Evolutionary conservation across 2,797 vertebrate species (phyloP).

Genomic region (Hybognathus amarus): DNA sequence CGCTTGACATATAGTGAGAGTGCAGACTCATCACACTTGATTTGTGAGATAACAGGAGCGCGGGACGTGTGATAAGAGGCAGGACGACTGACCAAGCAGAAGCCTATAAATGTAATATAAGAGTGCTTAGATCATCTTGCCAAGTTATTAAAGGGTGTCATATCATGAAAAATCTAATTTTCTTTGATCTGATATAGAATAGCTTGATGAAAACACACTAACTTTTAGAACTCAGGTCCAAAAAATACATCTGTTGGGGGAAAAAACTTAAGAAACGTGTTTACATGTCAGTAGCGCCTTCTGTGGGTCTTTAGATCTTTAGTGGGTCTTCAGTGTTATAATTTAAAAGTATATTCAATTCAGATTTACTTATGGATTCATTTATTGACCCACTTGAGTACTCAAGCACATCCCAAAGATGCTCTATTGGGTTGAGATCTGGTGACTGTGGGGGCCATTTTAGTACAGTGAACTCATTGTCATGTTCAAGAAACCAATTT

Average conservation of each 20-base stretch:
- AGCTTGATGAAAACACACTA: background rate
- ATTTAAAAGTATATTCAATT: too few relatives aligned
- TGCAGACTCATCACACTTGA: slow-evolving; percentile 15
- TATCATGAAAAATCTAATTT: background rate
- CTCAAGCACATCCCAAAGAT: too few relatives aligned
- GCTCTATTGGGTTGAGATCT: too few relatives aligned
- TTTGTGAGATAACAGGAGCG: slow-evolving; percentile 27
- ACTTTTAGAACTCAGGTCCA: background rate
- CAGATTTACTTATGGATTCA: too few relatives aligned
- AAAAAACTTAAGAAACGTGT: background rate
- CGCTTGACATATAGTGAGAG: background rate
- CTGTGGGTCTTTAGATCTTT: background rate
- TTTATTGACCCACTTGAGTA: too few relatives aligned
- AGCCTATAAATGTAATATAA: slow-evolving; percentile 7
- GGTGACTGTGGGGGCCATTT: too few relatives aligned
- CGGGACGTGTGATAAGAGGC: background rate
- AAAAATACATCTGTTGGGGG: background rate
- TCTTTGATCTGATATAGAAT: background rate
- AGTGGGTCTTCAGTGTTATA: too few relatives aligned
- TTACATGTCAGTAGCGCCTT: background rate
- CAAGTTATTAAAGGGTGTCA: slow-evolving; percentile 10
- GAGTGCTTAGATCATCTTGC: background rate
- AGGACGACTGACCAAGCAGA: background rate
- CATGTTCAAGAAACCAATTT: too few relatives aligned
- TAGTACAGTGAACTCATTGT: too few relatives aligned